phyloP scores from a whole-genome alignment of 2,797 vertebrate genomes.

The Spizella passerina region DNA sequence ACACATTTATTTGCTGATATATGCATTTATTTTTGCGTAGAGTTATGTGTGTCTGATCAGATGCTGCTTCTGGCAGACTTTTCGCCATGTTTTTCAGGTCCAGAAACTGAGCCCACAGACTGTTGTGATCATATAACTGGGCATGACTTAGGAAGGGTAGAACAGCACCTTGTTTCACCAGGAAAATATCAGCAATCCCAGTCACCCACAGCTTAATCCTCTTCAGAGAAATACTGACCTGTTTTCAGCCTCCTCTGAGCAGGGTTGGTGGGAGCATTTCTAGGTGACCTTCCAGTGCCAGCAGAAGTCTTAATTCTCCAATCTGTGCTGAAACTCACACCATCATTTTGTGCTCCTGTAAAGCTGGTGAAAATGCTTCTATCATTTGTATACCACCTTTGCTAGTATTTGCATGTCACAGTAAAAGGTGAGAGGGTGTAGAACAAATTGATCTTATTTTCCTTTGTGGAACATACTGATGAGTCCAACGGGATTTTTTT shows the following conservation, averaged over 20 bases:
- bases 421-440: not conserved
- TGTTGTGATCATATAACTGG: fast-evolving
- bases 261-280: not conserved
- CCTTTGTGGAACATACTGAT: not conserved
- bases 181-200: not conserved
- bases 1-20: not conserved
- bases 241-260: not conserved
- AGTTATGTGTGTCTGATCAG: not conserved
- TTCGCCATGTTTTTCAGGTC: not conserved
- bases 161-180: not conserved
- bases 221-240: slow-evolving; percentile 11
- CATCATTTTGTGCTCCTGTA: not conserved
- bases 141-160: not conserved
- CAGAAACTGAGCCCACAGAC: not conserved
- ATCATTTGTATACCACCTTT: not conserved
- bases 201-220: slow-evolving; percentile 3
- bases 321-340: not conserved
- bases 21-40: not conserved
- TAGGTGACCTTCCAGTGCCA: not conserved
- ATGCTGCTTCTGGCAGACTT: not conserved
- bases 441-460: not conserved
- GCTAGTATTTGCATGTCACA: not conserved
- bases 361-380: not conserved
- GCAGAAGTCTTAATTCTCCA: not conserved
- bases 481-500: not conserved